Base-by-base conservation (phyloP, 2,888 invertebrate genomes). In the Acrobasis suavella region DNA sequence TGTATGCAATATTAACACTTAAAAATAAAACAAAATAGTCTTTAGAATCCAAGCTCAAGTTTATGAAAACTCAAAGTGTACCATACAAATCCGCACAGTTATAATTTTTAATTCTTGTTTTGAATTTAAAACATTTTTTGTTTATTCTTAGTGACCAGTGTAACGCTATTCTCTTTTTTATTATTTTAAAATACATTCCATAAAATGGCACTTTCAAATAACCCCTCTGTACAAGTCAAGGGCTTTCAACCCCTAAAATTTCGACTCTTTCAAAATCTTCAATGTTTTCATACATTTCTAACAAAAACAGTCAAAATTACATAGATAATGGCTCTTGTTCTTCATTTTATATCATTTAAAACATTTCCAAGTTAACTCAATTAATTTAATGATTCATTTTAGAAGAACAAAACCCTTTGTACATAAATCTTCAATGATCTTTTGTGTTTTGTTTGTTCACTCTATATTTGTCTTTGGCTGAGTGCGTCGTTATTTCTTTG, bases 381-480 rank as follows among this genome's bases (percentile, higher is more conserved):
- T 58, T 58, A 58, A 32, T 49, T 14, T 17, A 16, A 42, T 59
- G 58, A 59, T 50, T 59, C 58, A 59, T 37, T 49, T 15, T 10
- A 15, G 16, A 50, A 14, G 7, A 50, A 59, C 58, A 59, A 59
- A 49, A 32, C 49, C 22, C 58, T 59, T 59, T 59, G 58, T 50
- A 22, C 16, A 50, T 58, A 49, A 32, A 49, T 50, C 32, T 49
- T 59, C 7, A 50, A 50, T 37, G 58, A 15, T 59, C 37, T 50
- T 58, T 49, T 50, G 37, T 59, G n/a, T 50, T n/a, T n/a, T 59
- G 49, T 59, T 46, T 46, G 46, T 46, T 14, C n/a, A 37, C 58
- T 50, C 58, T 59, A 50, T 50, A 59, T 59, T 59, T 59, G 50
- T 59, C 58, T 59, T 50, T n/a, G 50, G 50, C 58, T 37, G 50